These are phyloP conservation scores for Euura lappo DNA, from an alignment of 1,140 invertebrate species.

Conservation along the genomic window DNA sequence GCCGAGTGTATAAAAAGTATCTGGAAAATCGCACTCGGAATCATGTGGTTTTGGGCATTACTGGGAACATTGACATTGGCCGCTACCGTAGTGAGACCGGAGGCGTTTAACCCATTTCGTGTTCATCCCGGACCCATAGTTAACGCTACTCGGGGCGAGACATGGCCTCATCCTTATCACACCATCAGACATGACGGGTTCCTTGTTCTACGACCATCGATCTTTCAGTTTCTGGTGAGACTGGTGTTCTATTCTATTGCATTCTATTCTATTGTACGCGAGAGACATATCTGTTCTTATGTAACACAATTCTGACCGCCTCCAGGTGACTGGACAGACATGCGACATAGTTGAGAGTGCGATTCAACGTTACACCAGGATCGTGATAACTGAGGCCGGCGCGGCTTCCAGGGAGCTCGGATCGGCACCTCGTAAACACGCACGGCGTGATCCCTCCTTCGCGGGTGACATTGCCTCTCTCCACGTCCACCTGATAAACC, in stretches of 20 bases:
- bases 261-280: neutral
- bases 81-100: too few relatives aligned
- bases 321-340: constrained; percentile 44
- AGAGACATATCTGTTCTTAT: neutral
- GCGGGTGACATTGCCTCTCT: constrained; percentile 56
- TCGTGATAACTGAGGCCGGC: constrained; percentile 49
- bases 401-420: constrained; percentile 36
- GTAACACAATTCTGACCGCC: too few relatives aligned
- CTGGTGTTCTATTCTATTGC: neutral
- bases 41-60: neutral
- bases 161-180: constrained; percentile 52
- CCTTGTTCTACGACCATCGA: constrained; percentile 34
- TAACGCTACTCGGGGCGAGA: constrained; percentile 51
- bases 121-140: constrained; percentile 46
- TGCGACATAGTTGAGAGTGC: constrained; percentile 67
- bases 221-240: constrained; percentile 18
- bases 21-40: neutral
- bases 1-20: neutral
- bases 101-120: neutral
- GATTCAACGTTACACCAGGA: constrained; percentile 61
- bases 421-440: constrained; percentile 26
- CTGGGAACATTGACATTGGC: neutral
- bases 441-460: constrained; percentile 38
- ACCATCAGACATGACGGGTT: constrained; percentile 28
- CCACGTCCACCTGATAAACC: constrained; percentile 58